Conservation (phyloP, 2,113 vertebrate species). For the Accipiter virgatus region DNA sequence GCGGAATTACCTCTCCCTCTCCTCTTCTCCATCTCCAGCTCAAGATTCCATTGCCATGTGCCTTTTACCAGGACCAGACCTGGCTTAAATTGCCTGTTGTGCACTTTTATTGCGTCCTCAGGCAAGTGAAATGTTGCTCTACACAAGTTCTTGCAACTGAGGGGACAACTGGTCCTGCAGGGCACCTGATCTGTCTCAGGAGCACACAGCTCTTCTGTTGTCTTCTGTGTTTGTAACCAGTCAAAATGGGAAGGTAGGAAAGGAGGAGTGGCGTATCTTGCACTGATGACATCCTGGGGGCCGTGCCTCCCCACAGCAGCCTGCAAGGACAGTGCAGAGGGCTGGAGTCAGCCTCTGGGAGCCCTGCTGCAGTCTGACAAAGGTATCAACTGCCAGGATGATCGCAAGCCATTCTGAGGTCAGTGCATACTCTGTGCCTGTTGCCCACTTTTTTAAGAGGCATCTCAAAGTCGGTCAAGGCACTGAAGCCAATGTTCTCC, state of each 20-base stretch:
- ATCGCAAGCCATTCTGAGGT: neutral
- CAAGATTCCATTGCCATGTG: neutral
- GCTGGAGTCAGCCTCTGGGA: neutral
- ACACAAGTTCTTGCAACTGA: neutral
- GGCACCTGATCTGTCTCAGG: neutral
- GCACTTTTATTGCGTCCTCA: neutral
- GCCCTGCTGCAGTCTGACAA: neutral
- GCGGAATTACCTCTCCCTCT: neutral
- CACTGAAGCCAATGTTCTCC: neutral
- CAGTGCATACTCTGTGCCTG: too few relatives aligned
- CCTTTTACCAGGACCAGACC: neutral
- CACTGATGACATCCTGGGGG: accelerated
- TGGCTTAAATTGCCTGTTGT: neutral
- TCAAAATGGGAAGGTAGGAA: neutral
- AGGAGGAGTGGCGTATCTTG: neutral
- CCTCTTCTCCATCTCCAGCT: neutral
- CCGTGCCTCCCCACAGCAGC: neutral
- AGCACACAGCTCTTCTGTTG: neutral
- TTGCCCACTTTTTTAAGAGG: neutral
- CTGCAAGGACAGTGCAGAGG: too few relatives aligned
- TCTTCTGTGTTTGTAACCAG: neutral
- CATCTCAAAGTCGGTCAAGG: neutral
- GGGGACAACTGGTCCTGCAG: neutral
- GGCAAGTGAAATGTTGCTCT: neutral
- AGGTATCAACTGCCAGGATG: neutral